A percentile compares a stretch with the other conserved stretches of the same genome.
Conservation (phyloP, 2,888 invertebrate genomes). For the Epinotia ramella region DNA sequence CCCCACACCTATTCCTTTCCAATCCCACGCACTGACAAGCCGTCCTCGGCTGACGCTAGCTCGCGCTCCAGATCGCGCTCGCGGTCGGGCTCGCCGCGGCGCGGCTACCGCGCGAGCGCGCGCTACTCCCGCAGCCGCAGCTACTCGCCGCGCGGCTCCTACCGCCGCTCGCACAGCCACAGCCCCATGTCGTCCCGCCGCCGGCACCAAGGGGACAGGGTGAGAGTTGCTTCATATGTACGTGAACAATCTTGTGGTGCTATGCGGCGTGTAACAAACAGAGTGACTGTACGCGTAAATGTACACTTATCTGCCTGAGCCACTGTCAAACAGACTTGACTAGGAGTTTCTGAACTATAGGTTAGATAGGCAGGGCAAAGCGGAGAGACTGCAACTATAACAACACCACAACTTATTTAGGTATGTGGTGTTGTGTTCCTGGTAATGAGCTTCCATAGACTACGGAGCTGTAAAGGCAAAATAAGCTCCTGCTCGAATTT, state of each 20-base stretch:
- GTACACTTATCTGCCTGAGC: not conserved
- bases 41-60: constrained; percentile 51
- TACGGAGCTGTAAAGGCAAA: too few relatives aligned
- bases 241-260: constrained; percentile 41
- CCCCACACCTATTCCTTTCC: not conserved
- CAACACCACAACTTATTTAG: too few relatives aligned
- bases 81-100: constrained; percentile 86
- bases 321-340: not conserved
- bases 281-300: constrained; percentile 9
- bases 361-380: too few relatives aligned
- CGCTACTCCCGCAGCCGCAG: constrained; percentile 88
- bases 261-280: constrained; percentile 38
- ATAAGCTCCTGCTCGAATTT: too few relatives aligned
- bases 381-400: too few relatives aligned
- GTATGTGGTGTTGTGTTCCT: too few relatives aligned
- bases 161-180: constrained; percentile 88
- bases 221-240: constrained; percentile 63
- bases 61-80: constrained; percentile 76
- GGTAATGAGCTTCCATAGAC: too few relatives aligned
- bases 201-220: constrained; percentile 91
- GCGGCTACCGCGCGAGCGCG: constrained; percentile 81
- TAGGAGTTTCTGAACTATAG: too few relatives aligned
- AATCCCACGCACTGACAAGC: constrained; percentile 48
- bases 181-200: constrained; percentile 94
- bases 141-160: constrained; percentile 86